Evolutionary conservation across 2,797 vertebrate species (phyloP).

Genomic region (Pempheris klunzingeri): DNA sequence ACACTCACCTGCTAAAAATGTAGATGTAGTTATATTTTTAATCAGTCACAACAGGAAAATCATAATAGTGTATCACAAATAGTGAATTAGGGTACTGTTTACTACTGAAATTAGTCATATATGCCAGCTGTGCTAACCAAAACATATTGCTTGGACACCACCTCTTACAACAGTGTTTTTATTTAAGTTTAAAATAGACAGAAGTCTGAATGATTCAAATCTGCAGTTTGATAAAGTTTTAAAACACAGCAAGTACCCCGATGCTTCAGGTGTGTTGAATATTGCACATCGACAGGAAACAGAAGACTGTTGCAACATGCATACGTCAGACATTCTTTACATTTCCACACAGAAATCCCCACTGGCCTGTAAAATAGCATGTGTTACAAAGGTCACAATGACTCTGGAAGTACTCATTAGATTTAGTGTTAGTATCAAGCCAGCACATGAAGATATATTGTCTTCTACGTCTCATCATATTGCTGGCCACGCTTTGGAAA

Average conservation of each 20-base stretch:
- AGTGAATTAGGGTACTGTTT: neutral
- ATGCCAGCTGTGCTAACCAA: conserved; percentile 1
- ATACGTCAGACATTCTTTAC: conserved; percentile 57
- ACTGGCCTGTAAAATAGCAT: conserved; percentile 20
- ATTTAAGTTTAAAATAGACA: conserved; percentile 85
- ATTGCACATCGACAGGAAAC: conserved; percentile 66
- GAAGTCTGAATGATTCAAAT: conserved; percentile 61
- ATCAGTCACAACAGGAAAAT: neutral
- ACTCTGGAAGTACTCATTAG: conserved; percentile 44
- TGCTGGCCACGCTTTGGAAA: conserved; percentile 36
- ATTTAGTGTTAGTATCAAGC: conserved; percentile 46
- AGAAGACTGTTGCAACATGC: conserved; percentile 69
- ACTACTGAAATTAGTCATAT: neutral
- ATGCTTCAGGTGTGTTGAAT: conserved; percentile 44
- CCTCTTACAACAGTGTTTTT: conserved; percentile 73
- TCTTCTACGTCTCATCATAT: conserved; percentile 35
- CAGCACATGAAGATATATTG: conserved; percentile 28
- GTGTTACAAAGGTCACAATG: conserved; percentile 39
- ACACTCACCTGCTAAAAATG: neutral
- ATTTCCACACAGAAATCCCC: conserved; percentile 41
- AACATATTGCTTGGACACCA: conserved; percentile 45
- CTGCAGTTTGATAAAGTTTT: conserved; percentile 49
- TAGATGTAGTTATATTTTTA: neutral
- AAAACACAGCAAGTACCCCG: conserved; percentile 41
- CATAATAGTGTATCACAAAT: neutral